Base-by-base conservation (phyloP, 2,797 vertebrate genomes). In the Megalops cyprinoides region DNA sequence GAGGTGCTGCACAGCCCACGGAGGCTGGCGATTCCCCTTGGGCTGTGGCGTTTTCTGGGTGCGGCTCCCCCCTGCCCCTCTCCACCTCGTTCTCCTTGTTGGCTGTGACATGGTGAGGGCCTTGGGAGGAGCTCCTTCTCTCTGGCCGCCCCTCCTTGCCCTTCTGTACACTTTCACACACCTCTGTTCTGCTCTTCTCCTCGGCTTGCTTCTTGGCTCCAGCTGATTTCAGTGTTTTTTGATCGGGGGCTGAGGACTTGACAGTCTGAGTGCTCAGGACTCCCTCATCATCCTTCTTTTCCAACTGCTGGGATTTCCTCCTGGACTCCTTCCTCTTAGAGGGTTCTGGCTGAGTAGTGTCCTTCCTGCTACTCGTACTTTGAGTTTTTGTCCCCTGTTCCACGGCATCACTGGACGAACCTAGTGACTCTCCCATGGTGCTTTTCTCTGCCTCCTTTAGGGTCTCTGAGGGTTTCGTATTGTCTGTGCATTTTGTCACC, bases 71-170 rank as follows among this genome's bases (percentile, higher is more conserved):
- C 60, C 90, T 93, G 69, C 92, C 86, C 0, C 86, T 88, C 37
- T 90, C 92, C 12, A 97, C 82, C 88, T 99, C 96, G 2, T 99
- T 99, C 77, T 99, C 97, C 83, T 99, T 99, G 90, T 99, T 99
- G 25, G 97, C 95, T 0, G 94, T 96, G 4, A 97, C 87, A 83
- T 94, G 95, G 31, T 14, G 92, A 25, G 74, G 86, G 81, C 85
- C 92, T 90, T 85, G 92, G 53, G 80, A 89, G 0, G 86, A 69
- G 8, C 10, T 78, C 87, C 88, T 96, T 82, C 95, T 95, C 83
- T 97, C 97, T 0, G 89, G 73, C n/a, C 92, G 93, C 0, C 87
- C 88, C 84, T 97, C 96, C 79, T 92, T 94, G 1, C 88, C 2
- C 53, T 93, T 89, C 0, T 84, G 46, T 1, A n/a, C 44, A n/a